Evolutionary conservation across 2,888 invertebrate genomes (phyloP).

Genomic region (Xestia sexstrigata): DNA sequence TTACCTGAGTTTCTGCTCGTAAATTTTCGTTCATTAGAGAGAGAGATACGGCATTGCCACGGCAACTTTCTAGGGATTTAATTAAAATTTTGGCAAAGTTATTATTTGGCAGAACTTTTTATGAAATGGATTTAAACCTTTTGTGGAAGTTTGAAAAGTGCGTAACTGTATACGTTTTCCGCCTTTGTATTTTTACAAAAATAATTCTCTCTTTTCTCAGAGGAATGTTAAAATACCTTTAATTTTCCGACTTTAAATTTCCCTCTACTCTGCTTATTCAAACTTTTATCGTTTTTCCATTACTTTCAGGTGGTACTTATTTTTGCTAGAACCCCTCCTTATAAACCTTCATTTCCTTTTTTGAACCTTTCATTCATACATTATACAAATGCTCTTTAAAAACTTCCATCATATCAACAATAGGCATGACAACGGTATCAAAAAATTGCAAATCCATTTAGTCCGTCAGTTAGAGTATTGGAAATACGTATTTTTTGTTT

Average conservation of each 20-base stretch:
- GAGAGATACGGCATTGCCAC: slow-evolving; percentile 14
- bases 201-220: neutral
- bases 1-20: slow-evolving; percentile 55
- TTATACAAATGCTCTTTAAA: neutral
- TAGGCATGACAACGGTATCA: no score
- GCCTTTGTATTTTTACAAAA: slow-evolving; percentile 22
- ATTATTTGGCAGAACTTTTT: slow-evolving; percentile 34
- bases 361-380: neutral
- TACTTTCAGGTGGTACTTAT: neutral
- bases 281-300: neutral
- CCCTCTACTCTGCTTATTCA: neutral
- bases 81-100: slow-evolving; percentile 56
- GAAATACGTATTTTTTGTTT: no score
- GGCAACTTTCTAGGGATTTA: slow-evolving; percentile 42
- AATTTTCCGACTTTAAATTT: slow-evolving; percentile 1
- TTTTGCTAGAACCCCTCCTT: neutral
- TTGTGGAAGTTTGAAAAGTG: slow-evolving; percentile 11
- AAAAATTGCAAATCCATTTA: no score
- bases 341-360: neutral
- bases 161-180: slow-evolving; percentile 12
- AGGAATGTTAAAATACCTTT: neutral
- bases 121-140: slow-evolving; percentile 37
- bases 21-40: slow-evolving; percentile 64
- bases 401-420: neutral
- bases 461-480: no score